Percentiles rank a stretch among this genome's conserved stretches.
These are phyloP conservation scores for Fratercula arctica DNA, from an alignment of 2,797 vertebrate genomes.

Conservation along the genomic window DNA sequence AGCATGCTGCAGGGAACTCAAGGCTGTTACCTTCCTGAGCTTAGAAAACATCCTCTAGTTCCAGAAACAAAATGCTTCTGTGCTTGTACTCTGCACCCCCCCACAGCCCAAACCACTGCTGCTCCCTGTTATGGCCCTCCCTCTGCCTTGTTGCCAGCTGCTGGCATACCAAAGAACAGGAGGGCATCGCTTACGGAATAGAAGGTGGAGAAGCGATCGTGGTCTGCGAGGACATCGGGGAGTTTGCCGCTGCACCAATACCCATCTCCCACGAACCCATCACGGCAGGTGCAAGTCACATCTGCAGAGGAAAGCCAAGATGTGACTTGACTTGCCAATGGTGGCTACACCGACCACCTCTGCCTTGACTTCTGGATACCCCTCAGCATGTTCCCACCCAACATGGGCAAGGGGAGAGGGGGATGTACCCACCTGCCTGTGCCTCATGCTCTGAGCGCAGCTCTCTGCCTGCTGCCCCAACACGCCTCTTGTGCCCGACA, in stretches of 20 bases:
- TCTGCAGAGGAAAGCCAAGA: constrained; percentile 75
- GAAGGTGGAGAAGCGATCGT: constrained; percentile 86
- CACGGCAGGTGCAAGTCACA: constrained; percentile 82
- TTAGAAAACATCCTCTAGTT: background rate
- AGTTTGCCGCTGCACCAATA: constrained; percentile 88
- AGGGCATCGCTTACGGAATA: constrained; percentile 81
- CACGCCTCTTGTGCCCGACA: background rate
- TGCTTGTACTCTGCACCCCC: background rate
- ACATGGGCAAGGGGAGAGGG: fast-evolving
- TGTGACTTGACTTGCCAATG: fast-evolving
- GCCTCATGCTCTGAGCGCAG: background rate
- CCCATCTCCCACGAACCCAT: constrained; percentile 87
- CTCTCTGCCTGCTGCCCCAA: background rate
- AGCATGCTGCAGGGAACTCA: background rate
- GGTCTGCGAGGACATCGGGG: constrained; percentile 82
- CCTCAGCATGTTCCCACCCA: background rate
- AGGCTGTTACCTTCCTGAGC: background rate
- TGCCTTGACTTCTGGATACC: background rate
- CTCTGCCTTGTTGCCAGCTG: background rate
- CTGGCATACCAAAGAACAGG: background rate
- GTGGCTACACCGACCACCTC: background rate
- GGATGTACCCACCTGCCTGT: fast-evolving
- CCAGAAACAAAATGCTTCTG: background rate
- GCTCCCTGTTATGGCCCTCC: background rate
- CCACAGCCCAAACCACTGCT: background rate